phyloP scores from a whole-genome alignment of 2,797 vertebrate genomes.

The Iguana delicatissima region DNA sequence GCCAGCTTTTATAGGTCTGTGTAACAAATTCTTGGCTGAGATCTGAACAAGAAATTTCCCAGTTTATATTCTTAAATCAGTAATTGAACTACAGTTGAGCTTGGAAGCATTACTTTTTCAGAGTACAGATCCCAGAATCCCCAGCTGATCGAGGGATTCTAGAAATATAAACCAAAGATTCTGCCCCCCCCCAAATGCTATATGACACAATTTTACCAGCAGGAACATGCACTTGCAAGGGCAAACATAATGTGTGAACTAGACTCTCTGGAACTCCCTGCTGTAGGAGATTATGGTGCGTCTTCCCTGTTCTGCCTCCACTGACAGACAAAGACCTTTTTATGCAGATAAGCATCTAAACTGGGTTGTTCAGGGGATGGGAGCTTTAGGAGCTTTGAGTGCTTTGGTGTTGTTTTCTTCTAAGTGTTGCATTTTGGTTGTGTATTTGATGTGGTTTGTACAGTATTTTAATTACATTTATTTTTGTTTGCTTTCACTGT shows the following conservation, averaged over 20 bases:
- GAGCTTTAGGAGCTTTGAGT: neutral
- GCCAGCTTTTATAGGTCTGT: neutral
- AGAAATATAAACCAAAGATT: too few species aligned
- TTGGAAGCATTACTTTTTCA: too few species aligned
- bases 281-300: neutral
- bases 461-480: neutral
- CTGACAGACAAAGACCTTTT: neutral
- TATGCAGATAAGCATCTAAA: neutral
- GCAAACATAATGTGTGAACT: neutral
- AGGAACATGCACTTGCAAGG: neutral
- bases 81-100: neutral
- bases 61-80: neutral
- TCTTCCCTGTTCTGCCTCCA: neutral
- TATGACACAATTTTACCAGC: too few species aligned
- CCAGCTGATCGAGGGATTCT: too few species aligned
- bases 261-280: too few species aligned
- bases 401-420: neutral
- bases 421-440: neutral
- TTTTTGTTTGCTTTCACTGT: neutral
- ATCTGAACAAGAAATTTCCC: neutral
- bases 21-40: slow-evolving; percentile 7
- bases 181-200: too few species aligned
- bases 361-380: neutral
- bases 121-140: too few species aligned
- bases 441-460: neutral